Evolutionary conservation across 2,113 vertebrate genomes (phyloP).

Genomic region (Clinocottus analis): DNA sequence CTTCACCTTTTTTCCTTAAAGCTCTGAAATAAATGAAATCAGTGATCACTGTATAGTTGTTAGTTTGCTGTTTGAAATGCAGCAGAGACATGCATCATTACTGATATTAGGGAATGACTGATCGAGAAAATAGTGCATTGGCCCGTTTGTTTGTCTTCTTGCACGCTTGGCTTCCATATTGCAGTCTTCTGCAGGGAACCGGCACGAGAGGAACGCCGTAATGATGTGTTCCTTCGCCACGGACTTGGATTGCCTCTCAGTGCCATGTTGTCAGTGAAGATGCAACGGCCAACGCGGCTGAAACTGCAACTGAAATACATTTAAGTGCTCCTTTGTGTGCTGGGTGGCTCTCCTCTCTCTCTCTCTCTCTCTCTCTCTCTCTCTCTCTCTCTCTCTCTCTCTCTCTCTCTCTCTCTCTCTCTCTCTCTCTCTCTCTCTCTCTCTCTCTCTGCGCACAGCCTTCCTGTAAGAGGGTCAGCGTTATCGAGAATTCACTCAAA

Average conservation of each 20-base stretch:
- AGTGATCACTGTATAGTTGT: background rate
- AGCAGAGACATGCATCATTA: background rate
- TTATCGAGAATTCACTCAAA: constrained; percentile 22
- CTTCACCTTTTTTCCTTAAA: background rate
- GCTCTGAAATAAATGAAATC: background rate
- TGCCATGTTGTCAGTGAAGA: constrained; percentile 34
- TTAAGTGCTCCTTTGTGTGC: constrained; percentile 10
- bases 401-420: no score
- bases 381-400: no score
- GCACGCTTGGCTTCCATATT: constrained; percentile 5
- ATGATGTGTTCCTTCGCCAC: constrained; percentile 53
- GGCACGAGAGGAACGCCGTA: constrained; percentile 45
- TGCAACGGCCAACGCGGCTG: constrained; percentile 5
- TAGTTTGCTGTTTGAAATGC: background rate
- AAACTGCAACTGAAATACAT: constrained; percentile 33
- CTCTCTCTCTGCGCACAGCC: constrained; percentile 3
- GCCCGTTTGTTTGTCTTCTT: constrained; percentile 4
- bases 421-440: no score
- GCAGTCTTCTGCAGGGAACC: background rate
- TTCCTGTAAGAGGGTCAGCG: constrained; percentile 16
- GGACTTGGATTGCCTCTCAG: constrained; percentile 33
- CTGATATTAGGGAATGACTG: background rate
- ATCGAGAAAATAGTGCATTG: background rate
- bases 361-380: no score
- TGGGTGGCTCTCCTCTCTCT: background rate